Evolutionary conservation across 1,140 invertebrate species (phyloP), one percentile per base, ranked within the genome.

Genomic region (Nasonia longicornis): DNA sequence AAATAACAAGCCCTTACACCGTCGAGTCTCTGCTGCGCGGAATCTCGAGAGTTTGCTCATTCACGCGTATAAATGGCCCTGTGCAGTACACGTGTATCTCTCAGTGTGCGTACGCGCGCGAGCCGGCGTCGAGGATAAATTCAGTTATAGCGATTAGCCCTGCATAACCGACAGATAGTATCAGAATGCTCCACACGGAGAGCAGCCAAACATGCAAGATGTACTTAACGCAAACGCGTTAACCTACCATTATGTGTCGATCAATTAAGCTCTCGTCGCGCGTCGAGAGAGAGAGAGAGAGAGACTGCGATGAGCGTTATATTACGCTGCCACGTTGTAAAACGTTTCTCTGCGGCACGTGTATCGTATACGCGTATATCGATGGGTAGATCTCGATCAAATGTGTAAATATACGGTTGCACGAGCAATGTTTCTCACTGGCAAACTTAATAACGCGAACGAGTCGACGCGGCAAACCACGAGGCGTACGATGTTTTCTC

Each of bases 211-310:
- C 48, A 63, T 69, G 10, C 48, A 22, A 71, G 45, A 71, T 71
- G 69, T 71, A 63, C 67, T 79, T 26, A 42, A 16, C 22, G 12
- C 45, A 35, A 63, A 63, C 26, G 20, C 31, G 45, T 22, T 71
- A 26, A 29, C 29, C 16, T 38, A 10, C 12, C 12, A 58, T 79
- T 79, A 71, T 79, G 48, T 48, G 35, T 31, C 48, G 22, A 69
- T 77, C 76, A 79, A 71, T 79, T 63, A 71, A 79, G 48, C 63
- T 26, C 58, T 77, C 63, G 42, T 10, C 35, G 16, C 35, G 16
- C 10, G 12, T 8, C 38, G 22, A 20, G 22, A 45, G 22, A 48
- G 45, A 35, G 12, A 16, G 31, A 35, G 31, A 35, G 31, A 35
- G 31, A 35, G 31, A 35, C 14, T n/a, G 3, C 20, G 16, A 58